A percentile compares a stretch with the other conserved stretches of the same genome.
These are phyloP conservation scores for Drosophila albomicans DNA, from an alignment of 1,140 invertebrate species.

Conservation along the genomic window DNA sequence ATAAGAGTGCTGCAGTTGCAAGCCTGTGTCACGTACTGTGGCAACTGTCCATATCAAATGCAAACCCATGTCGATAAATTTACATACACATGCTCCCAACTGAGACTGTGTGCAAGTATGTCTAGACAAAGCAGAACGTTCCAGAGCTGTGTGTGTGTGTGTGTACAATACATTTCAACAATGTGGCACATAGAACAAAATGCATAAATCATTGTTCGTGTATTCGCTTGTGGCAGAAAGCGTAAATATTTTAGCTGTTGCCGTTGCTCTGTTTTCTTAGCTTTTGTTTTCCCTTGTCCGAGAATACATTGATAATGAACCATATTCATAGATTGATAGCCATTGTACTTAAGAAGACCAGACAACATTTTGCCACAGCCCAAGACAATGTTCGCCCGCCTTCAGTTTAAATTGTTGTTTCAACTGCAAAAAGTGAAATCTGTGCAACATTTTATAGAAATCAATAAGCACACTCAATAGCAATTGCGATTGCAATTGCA, in stretches of 20 bases:
- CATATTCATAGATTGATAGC: background rate
- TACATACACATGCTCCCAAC: slow-evolving; percentile 41
- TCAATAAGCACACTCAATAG: slow-evolving; percentile 68
- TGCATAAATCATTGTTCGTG: slow-evolving; percentile 71
- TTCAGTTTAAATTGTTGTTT: slow-evolving; percentile 57
- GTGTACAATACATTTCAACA: slow-evolving; percentile 56
- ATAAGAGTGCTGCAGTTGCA: slow-evolving; percentile 18
- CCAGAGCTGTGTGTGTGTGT: background rate
- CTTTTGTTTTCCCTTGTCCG: background rate
- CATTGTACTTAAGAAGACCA: background rate
- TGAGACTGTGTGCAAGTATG: background rate
- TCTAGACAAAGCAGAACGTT: slow-evolving; percentile 18
- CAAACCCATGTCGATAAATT: slow-evolving; percentile 30
- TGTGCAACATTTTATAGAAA: slow-evolving; percentile 59
- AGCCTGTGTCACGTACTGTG: slow-evolving; percentile 44
- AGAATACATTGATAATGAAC: background rate
- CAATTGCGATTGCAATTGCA: slow-evolving; percentile 61
- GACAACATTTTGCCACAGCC: background rate
- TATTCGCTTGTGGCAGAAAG: slow-evolving; percentile 52
- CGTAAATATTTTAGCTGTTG: slow-evolving; percentile 68
- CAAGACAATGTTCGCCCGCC: background rate
- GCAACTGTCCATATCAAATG: slow-evolving; percentile 43
- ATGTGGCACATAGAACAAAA: slow-evolving; percentile 71
- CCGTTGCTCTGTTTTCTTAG: slow-evolving; percentile 41
- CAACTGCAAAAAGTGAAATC: slow-evolving; percentile 56